Percentiles rank a stretch among this genome's conserved stretches.
Conservation (phyloP, 2,888 invertebrate genomes). For the Patella depressa region DNA sequence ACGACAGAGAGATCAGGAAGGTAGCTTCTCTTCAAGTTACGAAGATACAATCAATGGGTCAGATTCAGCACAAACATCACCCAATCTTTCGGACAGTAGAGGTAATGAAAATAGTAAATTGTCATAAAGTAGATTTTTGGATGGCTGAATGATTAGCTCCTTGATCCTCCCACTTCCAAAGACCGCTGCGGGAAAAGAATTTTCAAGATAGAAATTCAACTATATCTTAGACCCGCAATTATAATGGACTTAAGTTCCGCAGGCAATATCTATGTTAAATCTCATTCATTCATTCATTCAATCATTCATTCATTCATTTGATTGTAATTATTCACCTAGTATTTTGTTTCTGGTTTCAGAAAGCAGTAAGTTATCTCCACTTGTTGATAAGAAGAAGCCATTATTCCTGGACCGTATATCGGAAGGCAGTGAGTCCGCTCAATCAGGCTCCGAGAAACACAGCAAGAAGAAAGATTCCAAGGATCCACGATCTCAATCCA, state of each 20-base stretch:
- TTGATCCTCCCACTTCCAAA: too few species aligned
- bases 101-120: conserved; percentile 15
- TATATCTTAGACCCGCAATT: too few species aligned
- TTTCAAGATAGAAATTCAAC: too few species aligned
- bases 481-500: conserved; percentile 20
- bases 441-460: conserved; percentile 16
- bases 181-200: too few species aligned
- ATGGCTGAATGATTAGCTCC: too few species aligned
- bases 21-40: conserved; percentile 39
- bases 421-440: conserved; percentile 54
- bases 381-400: conserved; percentile 21
- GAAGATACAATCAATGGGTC: conserved; percentile 54
- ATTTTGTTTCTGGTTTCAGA: neutral
- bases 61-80: conserved; percentile 57
- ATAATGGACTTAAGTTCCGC: neutral
- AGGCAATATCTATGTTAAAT: neutral
- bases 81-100: conserved; percentile 35
- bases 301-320: neutral
- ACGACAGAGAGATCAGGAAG: conserved; percentile 34
- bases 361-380: neutral
- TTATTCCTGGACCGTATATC: conserved; percentile 52
- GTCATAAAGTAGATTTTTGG: too few species aligned
- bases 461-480: conserved; percentile 14
- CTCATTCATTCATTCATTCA: neutral
- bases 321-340: neutral